Base-by-base conservation (phyloP, 2,888 invertebrate species). In the Capitulum mitella region DNA sequence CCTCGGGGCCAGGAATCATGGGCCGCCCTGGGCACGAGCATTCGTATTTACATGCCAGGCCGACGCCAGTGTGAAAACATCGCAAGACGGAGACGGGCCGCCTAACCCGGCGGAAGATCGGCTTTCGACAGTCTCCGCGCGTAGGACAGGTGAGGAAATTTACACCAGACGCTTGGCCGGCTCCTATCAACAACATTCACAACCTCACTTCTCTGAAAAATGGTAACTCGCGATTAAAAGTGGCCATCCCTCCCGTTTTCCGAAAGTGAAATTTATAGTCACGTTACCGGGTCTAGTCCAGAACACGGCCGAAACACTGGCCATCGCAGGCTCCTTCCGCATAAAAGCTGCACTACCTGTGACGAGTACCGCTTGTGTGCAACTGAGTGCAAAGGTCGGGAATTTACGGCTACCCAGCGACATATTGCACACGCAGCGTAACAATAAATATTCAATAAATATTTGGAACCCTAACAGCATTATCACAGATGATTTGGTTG, bases 401-500 rank as follows among this genome's bases (percentile, higher is more conserved):
- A 12, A 16, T 22, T 70, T 26, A 1, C 37, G 37, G 29, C 22
- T 10, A 22, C 37, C 16, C 70, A 29, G 8, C 37, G 6, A 32
- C 70, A 70, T 70, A 70, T 70, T 70, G 70, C 70, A 70, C 70
- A 54, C 22, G 37, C 37, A 37, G 70, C 70, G 32, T 70, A 70
- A 70, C 70, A 70, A 70, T 70, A 70, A 70, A 70, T 70, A 70
- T 22, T 70, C 22, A 70, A 70, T 70, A 70, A 70, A 70, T 70
- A 70, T 70, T 70, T 70, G 34, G 70, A 70, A 70, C 70, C 37
- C 70, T 22, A 70, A 70, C 70, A 70, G 70, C 70, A 37, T 70
- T 70, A 70, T 70, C 70, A 70, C 70, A 70, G 70, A 70, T 40
- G 70, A 70, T 70, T 70, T 70, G 70, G 70, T 70, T 70, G 37